A percentile compares a stretch with the other conserved stretches of the same genome.
Evolutionary conservation across 2,113 vertebrate species (phyloP).

Genomic region (Lates calcarifer): DNA sequence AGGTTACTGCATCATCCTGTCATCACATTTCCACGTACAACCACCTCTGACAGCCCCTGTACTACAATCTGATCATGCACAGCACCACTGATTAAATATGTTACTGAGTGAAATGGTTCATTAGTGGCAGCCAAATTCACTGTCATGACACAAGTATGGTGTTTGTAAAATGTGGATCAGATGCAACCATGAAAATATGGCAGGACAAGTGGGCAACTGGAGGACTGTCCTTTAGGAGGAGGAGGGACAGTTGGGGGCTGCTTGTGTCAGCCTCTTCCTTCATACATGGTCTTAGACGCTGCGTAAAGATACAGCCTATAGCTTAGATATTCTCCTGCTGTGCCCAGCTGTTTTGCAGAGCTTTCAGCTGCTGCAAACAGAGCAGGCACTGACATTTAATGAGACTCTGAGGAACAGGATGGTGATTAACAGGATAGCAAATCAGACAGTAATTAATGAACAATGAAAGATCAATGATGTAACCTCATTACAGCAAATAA

Average conservation of each 20-base stretch:
- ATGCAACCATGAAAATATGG: no score
- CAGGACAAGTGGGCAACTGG: background rate
- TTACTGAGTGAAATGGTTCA: background rate
- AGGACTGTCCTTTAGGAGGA: background rate
- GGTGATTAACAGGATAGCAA: background rate
- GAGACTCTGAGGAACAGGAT: background rate
- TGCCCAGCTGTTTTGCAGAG: slow-evolving; percentile 36
- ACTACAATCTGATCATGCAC: background rate
- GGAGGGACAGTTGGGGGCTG: background rate
- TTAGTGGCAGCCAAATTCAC: background rate
- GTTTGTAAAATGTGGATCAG: no score
- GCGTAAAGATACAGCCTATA: background rate
- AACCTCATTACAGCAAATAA: slow-evolving; percentile 3
- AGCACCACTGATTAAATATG: background rate
- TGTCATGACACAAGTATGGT: background rate
- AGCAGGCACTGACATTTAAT: slow-evolving; percentile 25
- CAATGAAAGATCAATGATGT: slow-evolving; percentile 13
- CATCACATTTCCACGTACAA: background rate
- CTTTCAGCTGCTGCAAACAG: background rate
- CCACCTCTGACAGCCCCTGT: no score
- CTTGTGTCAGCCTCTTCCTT: background rate
- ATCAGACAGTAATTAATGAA: slow-evolving; percentile 13
- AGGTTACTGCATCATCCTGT: background rate
- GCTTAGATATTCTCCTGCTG: slow-evolving; percentile 3
- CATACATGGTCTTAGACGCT: background rate